phyloP scores from a whole-genome alignment of 2,113 vertebrate species.

The Mastomys coucha region DNA sequence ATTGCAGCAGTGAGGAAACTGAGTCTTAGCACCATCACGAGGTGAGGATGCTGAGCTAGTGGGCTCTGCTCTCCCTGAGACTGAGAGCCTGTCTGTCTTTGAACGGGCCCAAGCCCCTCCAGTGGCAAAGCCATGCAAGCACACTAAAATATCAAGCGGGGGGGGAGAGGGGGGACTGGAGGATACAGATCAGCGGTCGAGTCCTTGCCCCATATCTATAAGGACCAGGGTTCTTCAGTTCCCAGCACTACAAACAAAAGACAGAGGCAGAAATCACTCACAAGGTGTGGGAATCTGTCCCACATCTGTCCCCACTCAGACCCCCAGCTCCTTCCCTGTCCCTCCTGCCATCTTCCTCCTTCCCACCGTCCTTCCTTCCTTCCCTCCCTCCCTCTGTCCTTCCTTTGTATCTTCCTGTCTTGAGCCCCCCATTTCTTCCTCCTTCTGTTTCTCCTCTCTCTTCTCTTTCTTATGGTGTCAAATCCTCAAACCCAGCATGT shows the following conservation, averaged over 20 bases:
- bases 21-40: background rate
- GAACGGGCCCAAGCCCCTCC: background rate
- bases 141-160: background rate
- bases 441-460: background rate
- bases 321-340: background rate
- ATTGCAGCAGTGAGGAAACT: background rate
- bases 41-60: background rate
- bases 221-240: background rate
- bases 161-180: too few species aligned
- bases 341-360: background rate
- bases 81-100: background rate
- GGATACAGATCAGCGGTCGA: background rate
- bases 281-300: too few species aligned
- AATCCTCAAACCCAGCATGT: background rate
- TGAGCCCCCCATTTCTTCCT: background rate
- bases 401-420: background rate
- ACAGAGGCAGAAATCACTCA: background rate
- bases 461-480: background rate
- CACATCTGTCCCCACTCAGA: background rate
- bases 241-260: background rate
- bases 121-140: background rate
- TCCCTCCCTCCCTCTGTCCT: background rate
- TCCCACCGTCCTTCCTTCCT: background rate
- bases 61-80: background rate
- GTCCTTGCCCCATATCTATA: background rate